These are phyloP conservation scores for Phengaris arion DNA, from an alignment of 2,888 invertebrate species.

Conservation along the genomic window DNA sequence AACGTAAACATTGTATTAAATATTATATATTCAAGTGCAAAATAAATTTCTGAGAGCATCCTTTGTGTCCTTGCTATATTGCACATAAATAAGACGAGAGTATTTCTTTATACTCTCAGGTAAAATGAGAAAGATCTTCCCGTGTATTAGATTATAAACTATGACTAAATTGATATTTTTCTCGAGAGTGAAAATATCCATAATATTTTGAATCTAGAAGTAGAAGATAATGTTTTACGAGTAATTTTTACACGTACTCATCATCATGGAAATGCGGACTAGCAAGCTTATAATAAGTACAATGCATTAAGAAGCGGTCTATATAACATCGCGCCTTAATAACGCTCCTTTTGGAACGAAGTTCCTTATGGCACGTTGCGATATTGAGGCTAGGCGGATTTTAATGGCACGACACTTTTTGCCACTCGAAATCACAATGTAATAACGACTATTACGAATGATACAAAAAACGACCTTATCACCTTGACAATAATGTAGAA, in stretches of 20 bases:
- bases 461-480: no score
- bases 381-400: no score
- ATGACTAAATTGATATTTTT: conserved; percentile 5
- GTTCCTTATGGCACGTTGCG: no score
- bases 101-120: conserved; percentile 7
- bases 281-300: background rate
- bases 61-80: conserved; percentile 13
- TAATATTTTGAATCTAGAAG: background rate
- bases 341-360: no score
- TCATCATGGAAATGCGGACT: background rate
- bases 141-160: background rate
- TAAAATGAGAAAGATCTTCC: background rate
- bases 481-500: no score
- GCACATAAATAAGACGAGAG: conserved; percentile 4
- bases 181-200: background rate
- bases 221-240: background rate
- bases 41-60: background rate
- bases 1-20: background rate
- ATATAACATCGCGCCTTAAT: no score
- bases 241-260: background rate
- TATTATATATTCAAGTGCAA: conserved; percentile 11
- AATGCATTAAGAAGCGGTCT: no score
- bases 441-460: no score
- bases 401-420: no score
- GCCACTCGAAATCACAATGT: no score